These are phyloP conservation scores for Acanthosepion pharaonis DNA, from an alignment of 2,888 invertebrate species.

Conservation along the genomic window DNA sequence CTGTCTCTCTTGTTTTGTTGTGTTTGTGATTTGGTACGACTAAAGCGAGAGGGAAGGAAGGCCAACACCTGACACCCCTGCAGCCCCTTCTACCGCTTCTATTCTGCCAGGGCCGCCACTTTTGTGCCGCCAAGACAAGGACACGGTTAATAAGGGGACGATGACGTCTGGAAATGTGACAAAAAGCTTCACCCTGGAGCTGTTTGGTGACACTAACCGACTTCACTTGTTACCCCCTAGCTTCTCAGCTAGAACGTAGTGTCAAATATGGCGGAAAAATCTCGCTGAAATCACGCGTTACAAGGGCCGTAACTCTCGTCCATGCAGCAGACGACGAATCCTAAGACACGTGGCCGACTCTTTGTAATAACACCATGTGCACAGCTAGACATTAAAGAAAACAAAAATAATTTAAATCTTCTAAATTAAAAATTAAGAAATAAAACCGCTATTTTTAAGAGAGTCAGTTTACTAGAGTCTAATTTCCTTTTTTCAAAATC, in stretches of 20 bases:
- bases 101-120: slow-evolving; percentile 41
- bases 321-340: neutral
- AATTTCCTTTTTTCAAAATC: no score
- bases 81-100: slow-evolving; percentile 50
- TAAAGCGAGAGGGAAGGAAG: slow-evolving; percentile 11
- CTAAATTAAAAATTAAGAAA: no score
- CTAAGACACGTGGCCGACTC: neutral
- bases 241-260: neutral
- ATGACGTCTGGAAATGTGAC: slow-evolving; percentile 38
- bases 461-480: no score
- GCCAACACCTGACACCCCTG: slow-evolving; percentile 47
- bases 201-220: slow-evolving; percentile 36
- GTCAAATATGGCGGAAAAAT: slow-evolving; percentile 62
- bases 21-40: neutral
- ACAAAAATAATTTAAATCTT: no score
- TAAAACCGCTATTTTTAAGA: no score
- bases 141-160: slow-evolving; percentile 41
- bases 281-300: slow-evolving; percentile 61
- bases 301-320: slow-evolving; percentile 53
- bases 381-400: no score
- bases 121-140: slow-evolving; percentile 49
- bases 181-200: slow-evolving; percentile 12
- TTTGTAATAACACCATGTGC: no score
- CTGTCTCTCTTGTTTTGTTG: neutral
- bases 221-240: slow-evolving; percentile 46